Conservation (phyloP, 2,113 vertebrate genomes). For the Phylloscopus whistleri region DNA sequence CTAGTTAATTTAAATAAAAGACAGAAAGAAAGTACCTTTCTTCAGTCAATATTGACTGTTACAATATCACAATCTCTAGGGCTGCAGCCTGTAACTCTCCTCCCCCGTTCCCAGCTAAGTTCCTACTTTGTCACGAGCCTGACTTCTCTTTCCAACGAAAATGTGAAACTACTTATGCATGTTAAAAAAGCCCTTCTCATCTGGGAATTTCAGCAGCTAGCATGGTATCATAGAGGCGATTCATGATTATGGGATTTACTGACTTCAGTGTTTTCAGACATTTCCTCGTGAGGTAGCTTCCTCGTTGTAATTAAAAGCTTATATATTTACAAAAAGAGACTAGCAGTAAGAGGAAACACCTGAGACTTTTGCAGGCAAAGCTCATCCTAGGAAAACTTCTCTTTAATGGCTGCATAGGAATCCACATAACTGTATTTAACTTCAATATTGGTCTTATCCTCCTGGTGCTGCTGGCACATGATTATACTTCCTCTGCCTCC, state of each 20-base stretch:
- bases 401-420: conserved; percentile 14
- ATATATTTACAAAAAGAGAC: neutral
- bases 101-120: neutral
- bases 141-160: conserved; percentile 33
- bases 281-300: neutral
- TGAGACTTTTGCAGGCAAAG: neutral
- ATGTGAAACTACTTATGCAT: conserved; percentile 31
- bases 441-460: conserved; percentile 25
- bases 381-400: conserved; percentile 10
- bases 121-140: neutral
- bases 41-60: conserved; percentile 1
- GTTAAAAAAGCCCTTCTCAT: neutral
- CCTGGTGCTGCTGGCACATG: conserved; percentile 35
- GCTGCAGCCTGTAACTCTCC: neutral
- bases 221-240: neutral
- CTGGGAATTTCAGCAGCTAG: neutral
- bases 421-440: neutral
- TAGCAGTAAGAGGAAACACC: neutral
- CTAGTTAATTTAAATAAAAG: conserved; percentile 5
- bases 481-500: conserved; percentile 5
- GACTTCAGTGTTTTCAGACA: conserved; percentile 42
- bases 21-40: neutral
- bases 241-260: conserved; percentile 56
- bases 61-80: neutral
- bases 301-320: conserved; percentile 24